Evolutionary conservation across 2,113 vertebrate genomes (phyloP), one percentile per base, ranked within the genome.

Genomic region (Mugil cephalus): DNA sequence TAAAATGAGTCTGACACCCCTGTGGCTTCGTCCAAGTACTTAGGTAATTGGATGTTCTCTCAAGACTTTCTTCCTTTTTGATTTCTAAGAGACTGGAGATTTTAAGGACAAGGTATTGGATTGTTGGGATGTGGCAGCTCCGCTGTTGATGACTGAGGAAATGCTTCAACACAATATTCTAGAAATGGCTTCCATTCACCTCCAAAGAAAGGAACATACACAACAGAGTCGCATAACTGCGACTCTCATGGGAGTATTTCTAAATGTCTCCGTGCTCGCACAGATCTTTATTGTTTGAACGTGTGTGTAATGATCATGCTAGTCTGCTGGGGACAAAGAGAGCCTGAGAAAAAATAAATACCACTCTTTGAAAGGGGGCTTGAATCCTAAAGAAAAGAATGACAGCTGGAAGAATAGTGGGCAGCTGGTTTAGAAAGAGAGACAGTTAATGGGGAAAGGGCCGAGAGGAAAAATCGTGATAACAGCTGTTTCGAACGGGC

Each of bases 281-380:
- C 55, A 43, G 62, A 42, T 54, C 67, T 69, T 65, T 30, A 56
- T 53, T 12, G 17, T 48, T 45, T 67, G 45, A 73, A 48, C 2
- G 3, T 77, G 59, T 52, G 74, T 69, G 67, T 74, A 77, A 81
- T 56, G 36, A 86, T 77, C 14, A 30, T 5, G 73, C 39, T 67
- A 50, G 74, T 82, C 53, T 77, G 78, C 75, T 18, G 13, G 10
- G 24, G 74, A 88, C 83, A 87, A 84, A 79, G 79, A 51, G 17
- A 0, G 78, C 47, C 83, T 84, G 80, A 86, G 74, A 84, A 79
- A 80, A 80, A 83, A 71, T 79, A 80, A 84, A 88, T 62, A 85
- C 77, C 72, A 68, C 77, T 64, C 82, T 85, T 77, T 85, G 35
- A 55, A 30, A 67, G 17, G 64, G 43, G 48, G 77, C 30, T 58